Evolutionary conservation across 2,888 invertebrate genomes (phyloP), one percentile per base, ranked within the genome.

Genomic region (Apotomis betuletana): DNA sequence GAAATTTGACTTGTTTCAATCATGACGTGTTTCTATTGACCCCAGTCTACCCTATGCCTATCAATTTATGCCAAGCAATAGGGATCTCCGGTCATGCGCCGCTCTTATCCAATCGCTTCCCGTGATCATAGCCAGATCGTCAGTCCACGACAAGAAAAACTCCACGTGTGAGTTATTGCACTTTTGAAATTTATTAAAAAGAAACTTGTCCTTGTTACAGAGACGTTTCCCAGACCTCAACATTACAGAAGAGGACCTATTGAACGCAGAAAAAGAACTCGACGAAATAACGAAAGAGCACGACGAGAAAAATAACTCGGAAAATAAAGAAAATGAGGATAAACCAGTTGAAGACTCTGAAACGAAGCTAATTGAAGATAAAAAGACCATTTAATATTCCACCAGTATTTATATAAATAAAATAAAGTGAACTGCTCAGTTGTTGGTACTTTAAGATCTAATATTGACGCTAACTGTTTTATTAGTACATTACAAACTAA

Each of bases 221-320:
- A 87, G 79, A 76, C 89, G 92, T 4, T 93, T 87, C 73, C 93
- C 93, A 0, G 90, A 89, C 74, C 77, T 93, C 1, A 87, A 92
- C 57, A 86, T 93, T 54, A 92, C 92, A 1, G 92, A 91, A 75
- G 92, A 94, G 71, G 93, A 94, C 72, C 76, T 90, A 5, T 86
- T 87, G 72, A 89, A 92, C 41, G 89, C 89, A 27, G 90, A 89
- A 68, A 87, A 89, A 72, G 91, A 90, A 65, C 76, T 90, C 1
- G 91, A 89, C 59, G 87, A 88, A n/a, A 80, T 89, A 38, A 82
- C 82, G 0, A 89, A 86, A 67, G 90, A 91, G 79, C 76, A 84
- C 70, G 77, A 80, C 2, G 77, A 82, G 10, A 82, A 83, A 51
- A 73, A 75, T 60, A 69, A 74, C 74, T 71, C 70, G 38, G 71